A percentile compares a stretch with the other conserved stretches of the same genome.
Conservation (phyloP, 2,888 invertebrate species). For the Orchesella flavescens region DNA sequence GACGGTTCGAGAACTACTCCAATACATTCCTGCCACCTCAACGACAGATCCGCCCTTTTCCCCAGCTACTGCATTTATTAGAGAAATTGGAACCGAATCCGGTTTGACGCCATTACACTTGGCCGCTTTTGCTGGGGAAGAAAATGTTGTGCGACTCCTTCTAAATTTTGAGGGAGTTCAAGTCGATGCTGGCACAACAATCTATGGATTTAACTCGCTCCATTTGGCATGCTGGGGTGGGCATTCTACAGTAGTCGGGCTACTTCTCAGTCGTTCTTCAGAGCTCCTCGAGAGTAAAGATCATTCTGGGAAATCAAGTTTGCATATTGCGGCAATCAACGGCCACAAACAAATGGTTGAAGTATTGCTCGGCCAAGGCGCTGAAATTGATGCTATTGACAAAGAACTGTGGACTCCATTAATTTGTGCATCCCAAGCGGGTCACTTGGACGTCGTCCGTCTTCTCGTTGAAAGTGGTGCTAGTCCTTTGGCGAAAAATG, state of each 20-base stretch:
- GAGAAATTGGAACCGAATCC: constrained; percentile 92
- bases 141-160: constrained; percentile 94
- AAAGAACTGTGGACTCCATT: constrained; percentile 96
- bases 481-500: constrained; percentile 94
- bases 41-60: constrained; percentile 95
- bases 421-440: constrained; percentile 95
- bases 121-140: constrained; percentile 97
- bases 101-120: constrained; percentile 98
- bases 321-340: constrained; percentile 96
- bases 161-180: constrained; percentile 98
- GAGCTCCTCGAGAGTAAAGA: constrained; percentile 94
- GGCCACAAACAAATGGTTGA: constrained; percentile 99
- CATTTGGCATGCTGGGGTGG: constrained; percentile 99
- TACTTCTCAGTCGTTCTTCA: constrained; percentile 95
- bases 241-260: constrained; percentile 96
- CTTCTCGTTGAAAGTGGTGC: constrained; percentile 96
- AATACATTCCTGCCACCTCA: constrained; percentile 91
- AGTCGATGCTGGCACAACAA: constrained; percentile 93
- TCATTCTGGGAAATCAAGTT: constrained; percentile 94
- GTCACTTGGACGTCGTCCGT: constrained; percentile 95
- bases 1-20: constrained; percentile 70
- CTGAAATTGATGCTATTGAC: constrained; percentile 97
- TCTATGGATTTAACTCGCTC: constrained; percentile 96
- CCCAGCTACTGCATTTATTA: constrained; percentile 79
- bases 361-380: constrained; percentile 94